A percentile compares a stretch with the other conserved stretches of the same genome.
Conservation (phyloP, 2,113 vertebrate species). For the Melanocharis versteri region DNA sequence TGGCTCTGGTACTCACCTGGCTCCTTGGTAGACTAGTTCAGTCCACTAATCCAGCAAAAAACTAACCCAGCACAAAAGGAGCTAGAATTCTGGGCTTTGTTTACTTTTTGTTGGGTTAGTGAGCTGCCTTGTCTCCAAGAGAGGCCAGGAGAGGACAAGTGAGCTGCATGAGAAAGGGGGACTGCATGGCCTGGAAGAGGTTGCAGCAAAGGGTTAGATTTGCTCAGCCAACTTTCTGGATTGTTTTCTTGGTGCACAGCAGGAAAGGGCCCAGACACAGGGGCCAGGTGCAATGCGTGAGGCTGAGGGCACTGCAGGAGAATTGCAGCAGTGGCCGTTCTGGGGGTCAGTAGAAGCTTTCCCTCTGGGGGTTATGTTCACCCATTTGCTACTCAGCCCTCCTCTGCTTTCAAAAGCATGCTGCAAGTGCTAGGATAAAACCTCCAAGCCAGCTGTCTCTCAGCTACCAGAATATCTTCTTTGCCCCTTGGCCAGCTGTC, state of each 20-base stretch:
- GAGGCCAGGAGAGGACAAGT: not conserved
- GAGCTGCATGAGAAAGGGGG: not conserved
- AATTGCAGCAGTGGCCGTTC: not conserved
- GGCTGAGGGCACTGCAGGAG: not conserved
- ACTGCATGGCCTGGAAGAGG: not conserved
- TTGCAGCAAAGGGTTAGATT: not conserved
- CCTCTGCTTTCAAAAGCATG: constrained; percentile 5
- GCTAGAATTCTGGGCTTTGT: not conserved
- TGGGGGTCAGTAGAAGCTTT: not conserved
- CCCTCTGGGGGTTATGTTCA: not conserved
- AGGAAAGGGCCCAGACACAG: fast-evolving
- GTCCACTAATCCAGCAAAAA: not conserved
- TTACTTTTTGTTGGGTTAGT: not conserved
- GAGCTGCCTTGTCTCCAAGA: not conserved
- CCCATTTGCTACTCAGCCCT: not conserved
- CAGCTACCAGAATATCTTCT: constrained; percentile 48
- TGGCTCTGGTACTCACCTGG: not conserved
- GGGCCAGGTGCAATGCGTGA: not conserved
- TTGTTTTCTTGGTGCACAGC: not conserved
- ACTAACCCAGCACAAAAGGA: not conserved
- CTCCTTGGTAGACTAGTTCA: not conserved
- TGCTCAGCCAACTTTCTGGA: not conserved
- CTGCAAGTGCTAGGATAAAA: not conserved
- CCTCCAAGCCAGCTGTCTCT: not conserved
- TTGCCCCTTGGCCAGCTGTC: constrained; percentile 44